Evolutionary conservation across 2,888 invertebrate genomes (phyloP), one percentile per base, ranked within the genome.

Genomic region (Coleophora deauratella): DNA sequence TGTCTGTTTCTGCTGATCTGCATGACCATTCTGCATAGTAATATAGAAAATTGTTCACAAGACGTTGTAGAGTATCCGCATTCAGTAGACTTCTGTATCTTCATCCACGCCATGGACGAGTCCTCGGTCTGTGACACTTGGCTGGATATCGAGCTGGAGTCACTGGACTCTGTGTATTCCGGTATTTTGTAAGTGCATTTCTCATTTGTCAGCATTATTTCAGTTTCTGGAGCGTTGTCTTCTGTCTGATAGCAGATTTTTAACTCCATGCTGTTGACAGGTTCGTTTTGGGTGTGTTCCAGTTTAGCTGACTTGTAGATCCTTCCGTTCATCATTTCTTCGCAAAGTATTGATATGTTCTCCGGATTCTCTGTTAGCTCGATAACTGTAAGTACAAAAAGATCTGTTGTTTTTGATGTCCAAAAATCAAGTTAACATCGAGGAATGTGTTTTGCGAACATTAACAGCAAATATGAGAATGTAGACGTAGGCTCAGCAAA

Each of bases 321-420:
- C 57, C 89, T 88, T 1, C 91, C 91, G 57, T 91, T 91, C 46
- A 86, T 78, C 9, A 88, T 88, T 36, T 88, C 78, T 50, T 87
- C 74, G 35, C 88, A 78, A 31, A 91, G 65, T 28, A 72, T 46
- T 3, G 72, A 67, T 37, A 90, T 86, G 50, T 84, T 69, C 12
- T 81, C 71, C 1, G 76, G 78, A 28, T 85, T 84, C 59, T 91
- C 91, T 2, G 89, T 87, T 36, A 89, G 51, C 65, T 91, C 91
- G 45, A 91, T 91, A 33, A 91, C 91, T 91, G 73, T 1, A 80
- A 80, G 43, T 27, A 33, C 37, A 45, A 38, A 30, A 40, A 32
- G 35, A 21, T 21, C n/a, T n/a, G n/a, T n/a, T n/a, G n/a, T n/a
- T 21, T 21, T 21, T 21, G 21, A 21, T 21, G 21, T 21, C 21